These are phyloP conservation scores for Chironomus tentans DNA, from an alignment of 2,888 invertebrate species.

Conservation along the genomic window DNA sequence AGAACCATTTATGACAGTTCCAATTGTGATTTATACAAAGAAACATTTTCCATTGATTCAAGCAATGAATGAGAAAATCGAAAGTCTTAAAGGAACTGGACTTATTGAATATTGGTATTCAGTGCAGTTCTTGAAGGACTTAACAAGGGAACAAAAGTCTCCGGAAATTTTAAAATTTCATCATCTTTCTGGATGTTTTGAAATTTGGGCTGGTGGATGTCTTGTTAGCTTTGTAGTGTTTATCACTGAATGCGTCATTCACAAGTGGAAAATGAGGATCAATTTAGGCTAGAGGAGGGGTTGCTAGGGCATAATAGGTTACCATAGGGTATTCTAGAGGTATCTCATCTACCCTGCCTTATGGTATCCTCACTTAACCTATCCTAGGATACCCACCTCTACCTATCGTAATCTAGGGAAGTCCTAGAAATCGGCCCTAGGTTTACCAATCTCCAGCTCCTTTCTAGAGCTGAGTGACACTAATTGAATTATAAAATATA, in stretches of 20 bases:
- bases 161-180: neutral
- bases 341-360: no score
- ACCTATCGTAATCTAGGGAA: no score
- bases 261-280: neutral
- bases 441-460: no score
- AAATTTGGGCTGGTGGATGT: neutral
- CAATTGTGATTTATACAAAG: neutral
- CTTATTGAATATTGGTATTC: slow-evolving; percentile 4
- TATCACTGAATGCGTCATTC: neutral
- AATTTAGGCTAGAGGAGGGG: no score
- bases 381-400: no score
- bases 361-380: no score
- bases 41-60: neutral
- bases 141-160: neutral
- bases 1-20: neutral
- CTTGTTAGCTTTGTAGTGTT: neutral
- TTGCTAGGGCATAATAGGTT: no score
- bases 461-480: no score
- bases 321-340: no score
- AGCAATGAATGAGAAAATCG: slow-evolving; percentile 2
- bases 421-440: no score
- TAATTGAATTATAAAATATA: no score
- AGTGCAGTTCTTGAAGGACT: neutral
- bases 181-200: neutral
- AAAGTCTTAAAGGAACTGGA: neutral